Evolutionary conservation across 2,888 invertebrate genomes (phyloP), one percentile per base, ranked within the genome.

Genomic region (Drosophila peninsularis): DNA sequence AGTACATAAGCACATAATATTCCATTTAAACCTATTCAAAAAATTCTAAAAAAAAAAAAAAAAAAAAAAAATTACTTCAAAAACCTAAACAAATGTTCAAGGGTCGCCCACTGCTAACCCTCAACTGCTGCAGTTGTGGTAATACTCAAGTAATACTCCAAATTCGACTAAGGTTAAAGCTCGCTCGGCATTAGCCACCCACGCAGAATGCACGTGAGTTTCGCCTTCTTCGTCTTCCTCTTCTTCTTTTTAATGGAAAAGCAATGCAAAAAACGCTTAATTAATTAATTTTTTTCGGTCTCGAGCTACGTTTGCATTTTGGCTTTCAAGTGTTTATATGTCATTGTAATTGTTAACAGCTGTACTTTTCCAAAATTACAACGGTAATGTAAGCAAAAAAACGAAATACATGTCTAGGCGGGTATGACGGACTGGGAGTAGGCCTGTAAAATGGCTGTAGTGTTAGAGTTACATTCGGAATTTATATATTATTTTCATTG

Each of bases 271-370:
- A 85, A 88, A 72, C 82, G 82, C 88, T 75, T 86, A 86, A 88
- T 80, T 88, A 83, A 88, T 82, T 82, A 70, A 73, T 54, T 50
- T 50, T 57, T 24, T 34, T 32, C 30, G 2, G 13, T 19, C 19
- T 34, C 56, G 57, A 58, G 68, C 39, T n/a, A 19, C 41, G 39
- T 41, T 82, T 71, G 68, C 87, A 71, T 62, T 73, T 71, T 61
- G 21, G 2, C 11, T 58, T 37, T 62, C 49, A 42, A 44, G 24
- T 77, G 54, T 85, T 70, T 86, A 56, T 85, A 61, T 85, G 86
- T 80, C 78, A 78, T 78, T 84, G 87, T 78, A 82, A 80, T 75
- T 84, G 88, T 84, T 80, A 86, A 84, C 83, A 84, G 78, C 78
- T 84, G 83, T 84, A 84, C 70, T 84, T 86, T 75, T 71, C 63